Percentiles rank a stretch among this genome's conserved stretches.
Evolutionary conservation across 2,113 vertebrate species (phyloP).

Genomic region (Pholis gunnellus): DNA sequence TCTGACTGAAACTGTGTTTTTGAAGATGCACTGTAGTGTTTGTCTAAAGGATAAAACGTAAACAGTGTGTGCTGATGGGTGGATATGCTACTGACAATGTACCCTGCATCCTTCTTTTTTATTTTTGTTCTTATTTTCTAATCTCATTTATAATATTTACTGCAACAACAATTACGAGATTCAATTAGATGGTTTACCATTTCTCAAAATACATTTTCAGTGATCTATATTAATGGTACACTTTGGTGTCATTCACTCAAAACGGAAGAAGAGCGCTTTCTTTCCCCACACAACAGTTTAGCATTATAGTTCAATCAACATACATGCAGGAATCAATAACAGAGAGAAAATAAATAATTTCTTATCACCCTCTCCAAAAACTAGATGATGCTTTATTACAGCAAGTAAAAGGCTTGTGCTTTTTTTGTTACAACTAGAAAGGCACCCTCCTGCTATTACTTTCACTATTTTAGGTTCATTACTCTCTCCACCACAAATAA

Average conservation of each 20-base stretch:
- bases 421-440: slow-evolving; percentile 1
- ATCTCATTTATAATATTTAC: not conserved
- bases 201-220: not conserved
- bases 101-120: not conserved
- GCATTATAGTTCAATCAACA: not conserved
- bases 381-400: not conserved
- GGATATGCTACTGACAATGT: not conserved
- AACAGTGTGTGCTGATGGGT: not conserved
- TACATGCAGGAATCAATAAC: not conserved
- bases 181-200: not conserved
- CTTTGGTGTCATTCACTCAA: not conserved
- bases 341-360: not conserved
- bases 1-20: slow-evolving; percentile 32
- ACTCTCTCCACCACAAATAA: slow-evolving; percentile 26
- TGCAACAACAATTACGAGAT: not conserved
- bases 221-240: not conserved
- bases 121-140: not conserved
- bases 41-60: not conserved
- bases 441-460: not conserved
- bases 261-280: not conserved
- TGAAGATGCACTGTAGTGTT: not conserved
- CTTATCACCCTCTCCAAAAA: not conserved
- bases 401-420: not conserved
- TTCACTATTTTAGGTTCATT: slow-evolving; percentile 24
- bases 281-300: not conserved